Percentiles rank a stretch among this genome's conserved stretches.
Evolutionary conservation across 2,888 invertebrate genomes (phyloP).

Genomic region (Megamerina dolium): DNA sequence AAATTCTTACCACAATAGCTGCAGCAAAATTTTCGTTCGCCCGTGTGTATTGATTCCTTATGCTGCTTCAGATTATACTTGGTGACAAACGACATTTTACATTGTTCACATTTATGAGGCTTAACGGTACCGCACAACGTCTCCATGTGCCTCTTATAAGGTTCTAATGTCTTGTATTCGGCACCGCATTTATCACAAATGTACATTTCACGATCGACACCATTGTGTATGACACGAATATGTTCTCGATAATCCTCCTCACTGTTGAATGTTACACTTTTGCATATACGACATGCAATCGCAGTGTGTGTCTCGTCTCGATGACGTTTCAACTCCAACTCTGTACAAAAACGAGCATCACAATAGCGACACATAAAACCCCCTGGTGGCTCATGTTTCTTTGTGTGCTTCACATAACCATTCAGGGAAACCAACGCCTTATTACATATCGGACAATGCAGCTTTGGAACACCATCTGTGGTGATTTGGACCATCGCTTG

Average conservation of each 20-base stretch:
- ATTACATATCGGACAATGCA: constrained; percentile 43
- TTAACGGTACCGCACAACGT: constrained; percentile 50
- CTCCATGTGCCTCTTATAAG: constrained; percentile 39
- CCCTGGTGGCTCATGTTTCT: constrained; percentile 47
- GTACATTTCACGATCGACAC: constrained; percentile 42
- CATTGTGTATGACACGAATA: constrained; percentile 44
- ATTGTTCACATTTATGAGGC: constrained; percentile 45
- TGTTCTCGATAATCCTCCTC: constrained; percentile 44
- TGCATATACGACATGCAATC: constrained; percentile 45
- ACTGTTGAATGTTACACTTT: constrained; percentile 33
- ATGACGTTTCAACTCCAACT: constrained; percentile 39
- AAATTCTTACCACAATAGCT: constrained; percentile 42
- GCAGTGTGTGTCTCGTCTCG: constrained; percentile 32
- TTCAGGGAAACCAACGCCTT: constrained; percentile 33
- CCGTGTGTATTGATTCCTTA: constrained; percentile 35
- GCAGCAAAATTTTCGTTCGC: constrained; percentile 38
- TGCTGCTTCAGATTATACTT: constrained; percentile 39
- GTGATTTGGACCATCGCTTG: constrained; percentile 40
- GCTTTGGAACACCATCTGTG: constrained; percentile 42
- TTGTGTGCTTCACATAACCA: constrained; percentile 47
- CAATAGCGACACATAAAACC: constrained; percentile 47
- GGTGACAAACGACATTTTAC: constrained; percentile 35
- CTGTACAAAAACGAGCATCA: constrained; percentile 36
- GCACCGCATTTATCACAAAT: constrained; percentile 50
- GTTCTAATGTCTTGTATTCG: constrained; percentile 47